phyloP scores from a whole-genome alignment of 2,888 invertebrate species.

The Idaea aversata region DNA sequence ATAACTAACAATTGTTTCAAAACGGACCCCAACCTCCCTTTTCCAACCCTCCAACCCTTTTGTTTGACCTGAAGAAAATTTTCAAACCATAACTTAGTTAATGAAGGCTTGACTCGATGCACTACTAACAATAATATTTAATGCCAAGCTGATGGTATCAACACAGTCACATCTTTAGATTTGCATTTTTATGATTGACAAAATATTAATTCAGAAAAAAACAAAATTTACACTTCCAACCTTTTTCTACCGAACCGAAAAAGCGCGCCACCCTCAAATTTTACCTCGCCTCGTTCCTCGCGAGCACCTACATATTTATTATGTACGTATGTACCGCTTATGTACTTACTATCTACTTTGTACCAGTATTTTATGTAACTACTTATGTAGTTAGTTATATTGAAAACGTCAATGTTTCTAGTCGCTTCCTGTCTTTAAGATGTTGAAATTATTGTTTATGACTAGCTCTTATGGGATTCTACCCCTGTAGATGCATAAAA shows the following conservation, averaged over 20 bases:
- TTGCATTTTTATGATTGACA: conserved; percentile 4
- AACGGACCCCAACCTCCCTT: too few species aligned
- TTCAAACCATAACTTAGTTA: too few species aligned
- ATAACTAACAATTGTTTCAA: too few species aligned
- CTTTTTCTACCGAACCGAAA: conserved; percentile 19
- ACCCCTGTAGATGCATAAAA: too few species aligned
- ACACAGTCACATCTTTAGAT: too few species aligned
- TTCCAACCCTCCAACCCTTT: too few species aligned
- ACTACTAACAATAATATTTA: too few species aligned
- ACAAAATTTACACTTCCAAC: conserved; percentile 33
- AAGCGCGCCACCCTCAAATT: conserved; percentile 57
- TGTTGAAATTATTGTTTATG: not conserved
- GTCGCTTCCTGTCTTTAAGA: conserved; percentile 19
- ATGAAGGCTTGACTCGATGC: too few species aligned
- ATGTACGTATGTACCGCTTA: conserved; percentile 33
- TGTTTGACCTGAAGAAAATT: too few species aligned
- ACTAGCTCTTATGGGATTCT: too few species aligned
- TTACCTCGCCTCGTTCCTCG: conserved; percentile 60
- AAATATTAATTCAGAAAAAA: not conserved
- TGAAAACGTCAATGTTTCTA: conserved; percentile 22
- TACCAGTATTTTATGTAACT: conserved; percentile 23
- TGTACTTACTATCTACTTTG: conserved; percentile 7
- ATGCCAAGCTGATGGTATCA: too few species aligned
- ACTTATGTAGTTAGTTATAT: conserved; percentile 32
- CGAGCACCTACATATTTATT: conserved; percentile 56